These are phyloP conservation scores for Calliphora vomitoria DNA, from an alignment of 2,888 invertebrate genomes.

Conservation along the genomic window DNA sequence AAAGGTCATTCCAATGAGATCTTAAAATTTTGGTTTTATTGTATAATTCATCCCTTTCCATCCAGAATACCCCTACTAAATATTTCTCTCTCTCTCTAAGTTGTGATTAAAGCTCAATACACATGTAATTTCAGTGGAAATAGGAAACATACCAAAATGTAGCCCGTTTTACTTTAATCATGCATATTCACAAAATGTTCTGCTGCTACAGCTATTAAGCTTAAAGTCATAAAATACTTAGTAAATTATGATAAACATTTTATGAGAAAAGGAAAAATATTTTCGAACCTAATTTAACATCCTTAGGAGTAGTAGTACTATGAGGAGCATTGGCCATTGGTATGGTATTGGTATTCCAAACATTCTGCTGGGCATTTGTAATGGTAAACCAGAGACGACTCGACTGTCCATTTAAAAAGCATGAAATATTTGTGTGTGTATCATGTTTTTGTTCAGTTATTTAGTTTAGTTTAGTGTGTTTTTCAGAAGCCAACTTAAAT, in stretches of 20 bases:
- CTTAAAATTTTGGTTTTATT: too few relatives aligned
- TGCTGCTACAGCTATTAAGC: conserved; percentile 5
- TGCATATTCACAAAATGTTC: background rate
- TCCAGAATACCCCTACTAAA: too few relatives aligned
- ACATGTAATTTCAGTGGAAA: conserved; percentile 21
- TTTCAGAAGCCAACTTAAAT: conserved; percentile 42
- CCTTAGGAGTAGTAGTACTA: background rate
- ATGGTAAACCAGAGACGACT: background rate
- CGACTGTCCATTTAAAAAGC: background rate
- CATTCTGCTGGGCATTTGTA: conserved; percentile 21
- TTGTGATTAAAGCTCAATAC: background rate
- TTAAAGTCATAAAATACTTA: conserved; percentile 53
- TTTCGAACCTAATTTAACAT: conserved; percentile 1
- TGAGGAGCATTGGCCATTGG: background rate
- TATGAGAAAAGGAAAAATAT: conserved; percentile 26
- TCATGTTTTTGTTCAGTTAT: conserved; percentile 26
- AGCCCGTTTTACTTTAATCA: conserved; percentile 11
- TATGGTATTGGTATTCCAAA: background rate
- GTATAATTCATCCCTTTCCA: too few relatives aligned
- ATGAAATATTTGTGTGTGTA: background rate
- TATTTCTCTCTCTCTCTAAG: background rate
- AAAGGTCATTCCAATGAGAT: too few relatives aligned
- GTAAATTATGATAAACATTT: conserved; percentile 43
- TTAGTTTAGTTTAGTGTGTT: conserved; percentile 3
- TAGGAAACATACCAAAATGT: conserved; percentile 34